phyloP scores from a whole-genome alignment of 2,113 vertebrate species.

The Petromus typicus region DNA sequence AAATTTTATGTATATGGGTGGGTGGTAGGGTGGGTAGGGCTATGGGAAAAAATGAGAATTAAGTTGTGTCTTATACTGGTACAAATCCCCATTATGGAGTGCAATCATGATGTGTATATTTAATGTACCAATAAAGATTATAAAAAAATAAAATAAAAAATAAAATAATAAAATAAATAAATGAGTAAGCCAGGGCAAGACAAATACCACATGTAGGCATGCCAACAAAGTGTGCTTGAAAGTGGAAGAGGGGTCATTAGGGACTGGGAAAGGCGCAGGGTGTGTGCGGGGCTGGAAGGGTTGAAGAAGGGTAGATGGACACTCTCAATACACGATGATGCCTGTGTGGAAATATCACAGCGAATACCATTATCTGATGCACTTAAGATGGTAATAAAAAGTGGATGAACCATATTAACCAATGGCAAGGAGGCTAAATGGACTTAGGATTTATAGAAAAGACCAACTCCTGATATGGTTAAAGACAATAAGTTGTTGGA shows the following conservation, averaged over 20 bases:
- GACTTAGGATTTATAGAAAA: background rate
- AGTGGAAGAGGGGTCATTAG: background rate
- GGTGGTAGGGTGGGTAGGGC: too few relatives aligned
- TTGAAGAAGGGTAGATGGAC: background rate
- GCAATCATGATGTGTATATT: too few relatives aligned
- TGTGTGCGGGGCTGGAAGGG: background rate
- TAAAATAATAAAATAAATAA: too few relatives aligned
- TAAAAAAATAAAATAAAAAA: too few relatives aligned
- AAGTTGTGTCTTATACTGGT: too few relatives aligned
- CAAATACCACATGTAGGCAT: too few relatives aligned
- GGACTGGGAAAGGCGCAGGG: background rate
- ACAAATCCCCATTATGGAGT: too few relatives aligned
- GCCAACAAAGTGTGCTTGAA: background rate
- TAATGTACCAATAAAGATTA: too few relatives aligned
- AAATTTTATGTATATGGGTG: too few relatives aligned
- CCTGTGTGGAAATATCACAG: background rate
- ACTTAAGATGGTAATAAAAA: background rate
- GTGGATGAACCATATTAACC: background rate
- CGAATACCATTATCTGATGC: background rate
- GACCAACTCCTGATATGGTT: background rate
- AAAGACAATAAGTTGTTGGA: constrained; percentile 8
- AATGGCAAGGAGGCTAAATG: background rate
- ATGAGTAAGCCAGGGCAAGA: background rate
- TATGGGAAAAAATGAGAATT: too few relatives aligned
- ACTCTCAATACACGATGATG: background rate